phyloP scores from a whole-genome alignment of 2,888 invertebrate species.

The Epiblema foenella region DNA sequence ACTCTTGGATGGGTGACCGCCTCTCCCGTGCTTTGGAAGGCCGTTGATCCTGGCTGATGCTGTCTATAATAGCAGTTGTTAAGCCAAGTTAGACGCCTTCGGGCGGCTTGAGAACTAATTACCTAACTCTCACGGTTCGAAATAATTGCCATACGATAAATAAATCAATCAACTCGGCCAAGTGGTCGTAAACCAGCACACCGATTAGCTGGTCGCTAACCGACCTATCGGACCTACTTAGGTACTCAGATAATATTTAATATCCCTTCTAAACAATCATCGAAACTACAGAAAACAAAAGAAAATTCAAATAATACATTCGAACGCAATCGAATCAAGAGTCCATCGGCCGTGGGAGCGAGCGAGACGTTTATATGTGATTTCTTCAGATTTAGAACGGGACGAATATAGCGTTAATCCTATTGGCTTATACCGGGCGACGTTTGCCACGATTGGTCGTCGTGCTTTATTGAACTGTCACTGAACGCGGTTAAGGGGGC shows the following conservation, averaged over 20 bases:
- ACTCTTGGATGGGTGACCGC: too few relatives aligned
- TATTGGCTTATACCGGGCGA: slow-evolving; percentile 84
- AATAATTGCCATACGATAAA: too few relatives aligned
- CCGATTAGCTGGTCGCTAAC: too few relatives aligned
- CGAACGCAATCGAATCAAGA: slow-evolving; percentile 83
- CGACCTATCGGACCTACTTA: too few relatives aligned
- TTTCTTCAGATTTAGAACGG: slow-evolving; percentile 53
- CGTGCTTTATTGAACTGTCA: slow-evolving; percentile 84
- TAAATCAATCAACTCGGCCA: too few relatives aligned
- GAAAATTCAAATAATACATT: slow-evolving; percentile 79
- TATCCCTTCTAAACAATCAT: slow-evolving; percentile 48
- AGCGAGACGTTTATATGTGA: slow-evolving; percentile 60
- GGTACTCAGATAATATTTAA: slow-evolving; percentile 44
- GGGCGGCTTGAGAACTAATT: too few relatives aligned
- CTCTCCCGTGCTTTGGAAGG: too few relatives aligned
- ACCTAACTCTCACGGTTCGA: too few relatives aligned
- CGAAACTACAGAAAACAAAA: slow-evolving; percentile 72
- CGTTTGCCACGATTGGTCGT: slow-evolving; percentile 84
- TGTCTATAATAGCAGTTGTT: too few relatives aligned
- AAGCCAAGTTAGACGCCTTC: too few relatives aligned
- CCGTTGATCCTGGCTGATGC: too few relatives aligned
- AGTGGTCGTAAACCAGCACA: too few relatives aligned
- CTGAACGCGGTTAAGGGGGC: slow-evolving; percentile 82
- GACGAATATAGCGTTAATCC: slow-evolving; percentile 78
- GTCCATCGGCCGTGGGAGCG: slow-evolving; percentile 71